These are phyloP conservation scores for Sminthopsis crassicaudata DNA, from an alignment of 2,113 vertebrate species.

Conservation along the genomic window DNA sequence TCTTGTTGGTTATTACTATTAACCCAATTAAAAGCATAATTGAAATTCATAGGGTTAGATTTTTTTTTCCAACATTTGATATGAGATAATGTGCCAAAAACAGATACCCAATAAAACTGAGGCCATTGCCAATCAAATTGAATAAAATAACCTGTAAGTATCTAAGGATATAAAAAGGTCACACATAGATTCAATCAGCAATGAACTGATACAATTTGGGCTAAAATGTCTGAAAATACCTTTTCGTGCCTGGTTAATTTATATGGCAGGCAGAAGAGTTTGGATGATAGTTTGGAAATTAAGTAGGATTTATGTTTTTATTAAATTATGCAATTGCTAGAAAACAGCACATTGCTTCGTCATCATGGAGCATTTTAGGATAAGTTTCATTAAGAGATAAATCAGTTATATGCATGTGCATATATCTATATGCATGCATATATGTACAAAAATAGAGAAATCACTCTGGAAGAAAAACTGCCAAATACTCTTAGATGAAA, in stretches of 20 bases:
- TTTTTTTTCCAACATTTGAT: slow-evolving; percentile 22
- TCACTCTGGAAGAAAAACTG: not conserved
- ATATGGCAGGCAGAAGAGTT: not conserved
- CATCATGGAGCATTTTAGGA: not conserved
- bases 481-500: not conserved
- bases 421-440: not conserved
- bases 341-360: not conserved
- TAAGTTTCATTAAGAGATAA: not conserved
- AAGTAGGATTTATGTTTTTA: slow-evolving; percentile 21
- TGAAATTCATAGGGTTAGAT: not conserved
- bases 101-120: slow-evolving; percentile 18
- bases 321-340: not conserved
- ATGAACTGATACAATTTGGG: not conserved
- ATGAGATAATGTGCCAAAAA: not conserved
- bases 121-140: not conserved
- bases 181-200: not conserved
- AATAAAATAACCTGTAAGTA: not conserved
- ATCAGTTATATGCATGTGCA: not conserved
- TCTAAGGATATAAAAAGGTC: slow-evolving; percentile 17
- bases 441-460: not conserved
- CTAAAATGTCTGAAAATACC: not conserved
- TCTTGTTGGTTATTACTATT: not conserved
- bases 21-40: not conserved
- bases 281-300: not conserved
- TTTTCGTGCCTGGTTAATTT: not conserved